Conservation (phyloP, 2,888 invertebrate genomes). For the Bunonema sp. region DNA sequence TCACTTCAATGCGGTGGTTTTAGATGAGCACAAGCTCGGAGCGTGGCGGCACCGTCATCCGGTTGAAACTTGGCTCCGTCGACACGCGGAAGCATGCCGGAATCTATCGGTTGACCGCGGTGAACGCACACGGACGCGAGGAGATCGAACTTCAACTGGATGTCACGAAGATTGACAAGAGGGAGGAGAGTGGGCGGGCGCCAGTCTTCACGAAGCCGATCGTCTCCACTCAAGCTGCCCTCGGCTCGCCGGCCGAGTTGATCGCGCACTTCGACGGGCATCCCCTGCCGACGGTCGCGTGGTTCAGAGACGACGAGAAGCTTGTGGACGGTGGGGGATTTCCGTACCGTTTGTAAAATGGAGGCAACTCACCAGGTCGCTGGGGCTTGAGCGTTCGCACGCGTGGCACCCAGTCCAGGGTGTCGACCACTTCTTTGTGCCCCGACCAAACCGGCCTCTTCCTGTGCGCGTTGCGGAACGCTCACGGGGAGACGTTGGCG, state of each 20-base stretch:
- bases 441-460: slow-evolving; percentile 25
- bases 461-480: slow-evolving; percentile 29
- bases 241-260: slow-evolving; percentile 18
- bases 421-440: neutral
- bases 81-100: slow-evolving; percentile 21
- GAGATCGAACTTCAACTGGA: too few relatives aligned
- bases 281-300: slow-evolving; percentile 22
- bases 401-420: too few relatives aligned
- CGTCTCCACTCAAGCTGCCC: slow-evolving; percentile 21
- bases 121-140: too few relatives aligned
- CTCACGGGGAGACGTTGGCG: slow-evolving; percentile 31
- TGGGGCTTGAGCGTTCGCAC: too few relatives aligned
- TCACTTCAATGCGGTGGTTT: neutral
- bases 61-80: slow-evolving; percentile 22
- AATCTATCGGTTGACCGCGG: slow-evolving; percentile 22
- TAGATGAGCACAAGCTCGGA: neutral
- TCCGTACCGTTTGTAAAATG: neutral
- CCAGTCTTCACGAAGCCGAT: slow-evolving; percentile 28
- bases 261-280: slow-evolving; percentile 25
- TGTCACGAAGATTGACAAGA: too few relatives aligned
- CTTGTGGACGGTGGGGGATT: slow-evolving; percentile 16
- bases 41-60: slow-evolving; percentile 13
- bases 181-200: too few relatives aligned
- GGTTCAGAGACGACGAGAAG: slow-evolving; percentile 24
- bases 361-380: too few relatives aligned